Conservation (phyloP, 1,140 invertebrate genomes). For the Lysiphlebus fabarum region DNA sequence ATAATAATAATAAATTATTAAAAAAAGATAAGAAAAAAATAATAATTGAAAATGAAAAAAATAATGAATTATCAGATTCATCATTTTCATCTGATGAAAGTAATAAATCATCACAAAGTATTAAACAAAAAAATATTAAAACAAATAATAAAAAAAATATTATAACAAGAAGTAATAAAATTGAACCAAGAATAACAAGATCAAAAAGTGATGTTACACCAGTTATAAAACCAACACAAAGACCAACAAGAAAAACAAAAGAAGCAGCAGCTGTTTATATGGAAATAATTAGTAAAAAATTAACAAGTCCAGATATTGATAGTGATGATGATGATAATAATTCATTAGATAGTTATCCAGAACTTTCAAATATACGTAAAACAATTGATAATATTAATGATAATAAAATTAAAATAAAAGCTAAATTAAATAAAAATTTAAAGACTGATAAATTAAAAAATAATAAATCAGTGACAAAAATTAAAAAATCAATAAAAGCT, state of each 20-base stretch:
- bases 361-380: conserved; percentile 63
- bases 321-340: conserved; percentile 65
- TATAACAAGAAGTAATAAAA: conserved; percentile 42
- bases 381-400: conserved; percentile 65
- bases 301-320: conserved; percentile 59
- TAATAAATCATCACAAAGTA: conserved; percentile 6
- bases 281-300: conserved; percentile 69
- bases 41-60: conserved; percentile 22
- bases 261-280: conserved; percentile 73
- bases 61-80: conserved; percentile 37
- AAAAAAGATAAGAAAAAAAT: conserved; percentile 17
- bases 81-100: conserved; percentile 48
- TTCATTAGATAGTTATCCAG: conserved; percentile 66
- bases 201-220: conserved; percentile 34
- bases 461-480: conserved; percentile 34
- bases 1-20: conserved; percentile 25
- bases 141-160: conserved; percentile 40
- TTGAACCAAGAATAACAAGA: conserved; percentile 40
- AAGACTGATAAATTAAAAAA: conserved; percentile 20
- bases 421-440: conserved; percentile 12
- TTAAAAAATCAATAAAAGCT: conserved; percentile 39
- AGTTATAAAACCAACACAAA: conserved; percentile 30
- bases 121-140: conserved; percentile 32
- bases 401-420: conserved; percentile 52
- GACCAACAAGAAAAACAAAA: conserved; percentile 71